Base-by-base conservation (phyloP, 2,888 invertebrate species). In the Scaptodrosophila latifasciaeformis region DNA sequence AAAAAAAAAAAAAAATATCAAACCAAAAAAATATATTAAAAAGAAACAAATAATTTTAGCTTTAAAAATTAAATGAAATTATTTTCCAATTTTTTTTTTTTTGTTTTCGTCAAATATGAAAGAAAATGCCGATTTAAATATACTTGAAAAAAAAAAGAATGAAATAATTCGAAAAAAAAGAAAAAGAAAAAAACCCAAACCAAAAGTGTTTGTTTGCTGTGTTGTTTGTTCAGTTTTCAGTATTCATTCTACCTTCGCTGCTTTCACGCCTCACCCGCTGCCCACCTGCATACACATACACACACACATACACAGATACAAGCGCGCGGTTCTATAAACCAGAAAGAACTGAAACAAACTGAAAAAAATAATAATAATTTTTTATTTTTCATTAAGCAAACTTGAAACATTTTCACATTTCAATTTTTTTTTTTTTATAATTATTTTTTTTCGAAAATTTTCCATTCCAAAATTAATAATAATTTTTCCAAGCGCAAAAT, bases 121-220 rank as follows among this genome's bases (percentile, higher is more conserved):
- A 24, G 24, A 24, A 7, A 3, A 24, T 7, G 24, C 24, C 7
- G 24, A 24, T 24, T 24, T 24, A 70, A 45, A 77, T 74, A 78
- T 60, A 7, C 24, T 24, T 24, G 24, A 24, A 24, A 5, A 7
- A 5, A 24, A 24, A 24, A 7, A 3, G 24, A 7, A 24, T 24
- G 7, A 24, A 24, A 5, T 24, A 62, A 62, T 57, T 56, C 56
- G 31, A 47, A 70, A 55, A 40, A 56, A 70, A 67, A 59, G 67
- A 70, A 24, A 24, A 5, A 5, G 49, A 69, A 59, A 58, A 70
- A 63, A 59, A 55, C 52, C 62, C 37, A 40, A 76, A 54, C 58
- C 42, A 49, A 70, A 70, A 62, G 71, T 71, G 78, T 71, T 78
- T 78, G 78, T 71, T 67, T 71, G 71, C 65, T 74, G 65, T 75